Evolutionary conservation across 2,888 invertebrate species (phyloP).

Genomic region (Seira ritae): DNA sequence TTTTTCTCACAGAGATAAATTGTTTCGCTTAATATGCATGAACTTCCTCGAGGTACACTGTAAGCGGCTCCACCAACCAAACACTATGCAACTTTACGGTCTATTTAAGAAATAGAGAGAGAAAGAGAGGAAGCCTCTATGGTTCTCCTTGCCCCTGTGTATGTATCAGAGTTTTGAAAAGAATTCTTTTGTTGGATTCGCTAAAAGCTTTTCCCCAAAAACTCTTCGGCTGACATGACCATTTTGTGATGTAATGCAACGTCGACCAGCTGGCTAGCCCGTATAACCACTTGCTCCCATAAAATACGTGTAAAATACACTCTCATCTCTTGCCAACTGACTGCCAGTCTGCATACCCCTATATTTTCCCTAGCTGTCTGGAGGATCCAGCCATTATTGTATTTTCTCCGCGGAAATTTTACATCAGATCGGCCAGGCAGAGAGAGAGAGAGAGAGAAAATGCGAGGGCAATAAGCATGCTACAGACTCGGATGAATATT

Average conservation of each 20-base stretch:
- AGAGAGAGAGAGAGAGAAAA: too few relatives aligned
- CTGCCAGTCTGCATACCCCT: constrained; percentile 11
- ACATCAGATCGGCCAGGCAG: not conserved
- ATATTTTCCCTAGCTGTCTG: not conserved
- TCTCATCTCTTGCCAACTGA: constrained; percentile 26
- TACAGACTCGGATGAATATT: constrained; percentile 8
- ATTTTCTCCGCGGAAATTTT: not conserved
- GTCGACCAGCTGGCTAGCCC: constrained; percentile 57
- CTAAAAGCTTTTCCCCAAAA: constrained; percentile 2
- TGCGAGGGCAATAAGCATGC: constrained; percentile 1
- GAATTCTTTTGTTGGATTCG: not conserved
- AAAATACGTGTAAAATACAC: constrained; percentile 51
- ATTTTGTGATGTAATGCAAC: constrained; percentile 53
- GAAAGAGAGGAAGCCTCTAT: not conserved
- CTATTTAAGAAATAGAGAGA: not conserved
- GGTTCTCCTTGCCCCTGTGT: not conserved
- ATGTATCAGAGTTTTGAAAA: not conserved
- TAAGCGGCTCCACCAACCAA: not conserved
- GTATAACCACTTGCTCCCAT: constrained; percentile 52
- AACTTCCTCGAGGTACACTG: not conserved
- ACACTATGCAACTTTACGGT: not conserved
- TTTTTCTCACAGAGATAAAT: constrained; percentile 1
- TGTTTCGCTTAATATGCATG: constrained; percentile 10
- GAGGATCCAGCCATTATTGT: constrained; percentile 7
- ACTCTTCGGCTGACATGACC: constrained; percentile 42